Conservation (phyloP, 2,888 invertebrate species). For the Ligdia adustata region DNA sequence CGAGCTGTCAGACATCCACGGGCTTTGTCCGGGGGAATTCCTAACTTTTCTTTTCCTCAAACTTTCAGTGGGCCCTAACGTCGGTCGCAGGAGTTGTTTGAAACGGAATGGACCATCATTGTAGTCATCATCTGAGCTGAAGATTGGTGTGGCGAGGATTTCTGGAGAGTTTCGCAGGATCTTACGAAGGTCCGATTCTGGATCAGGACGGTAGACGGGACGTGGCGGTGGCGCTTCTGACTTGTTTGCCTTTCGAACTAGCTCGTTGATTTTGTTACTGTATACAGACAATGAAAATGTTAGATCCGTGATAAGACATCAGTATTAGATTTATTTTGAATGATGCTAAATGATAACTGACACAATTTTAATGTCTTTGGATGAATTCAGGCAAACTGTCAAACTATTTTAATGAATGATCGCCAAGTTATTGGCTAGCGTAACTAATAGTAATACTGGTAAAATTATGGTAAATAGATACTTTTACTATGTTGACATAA, state of each 20-base stretch:
- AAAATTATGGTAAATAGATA: no score
- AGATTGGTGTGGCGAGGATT: slow-evolving; percentile 73
- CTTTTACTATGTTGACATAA: no score
- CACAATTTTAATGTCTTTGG: no score
- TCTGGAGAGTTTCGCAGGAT: slow-evolving; percentile 78
- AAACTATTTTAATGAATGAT: no score
- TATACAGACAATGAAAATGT: slow-evolving; percentile 2
- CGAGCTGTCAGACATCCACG: slow-evolving; percentile 79
- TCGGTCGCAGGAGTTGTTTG: slow-evolving; percentile 86
- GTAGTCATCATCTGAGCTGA: slow-evolving; percentile 81
- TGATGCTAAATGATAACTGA: no score
- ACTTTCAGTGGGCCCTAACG: slow-evolving; percentile 88
- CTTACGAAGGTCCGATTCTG: slow-evolving; percentile 74
- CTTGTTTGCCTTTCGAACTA: slow-evolving; percentile 72
- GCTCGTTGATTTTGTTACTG: slow-evolving; percentile 80
- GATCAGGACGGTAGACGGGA: slow-evolving; percentile 60
- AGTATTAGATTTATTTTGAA: no score
- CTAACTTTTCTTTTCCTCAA: slow-evolving; percentile 86
- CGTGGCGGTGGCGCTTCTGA: slow-evolving; percentile 56
- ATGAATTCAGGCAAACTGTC: no score
- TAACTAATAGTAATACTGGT: no score
- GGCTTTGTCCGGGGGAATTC: slow-evolving; percentile 69
- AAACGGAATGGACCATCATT: slow-evolving; percentile 88
- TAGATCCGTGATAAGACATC: no score
- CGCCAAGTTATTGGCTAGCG: no score